Conservation (phyloP, 2,888 invertebrate species). For the Plagodis pulveraria region DNA sequence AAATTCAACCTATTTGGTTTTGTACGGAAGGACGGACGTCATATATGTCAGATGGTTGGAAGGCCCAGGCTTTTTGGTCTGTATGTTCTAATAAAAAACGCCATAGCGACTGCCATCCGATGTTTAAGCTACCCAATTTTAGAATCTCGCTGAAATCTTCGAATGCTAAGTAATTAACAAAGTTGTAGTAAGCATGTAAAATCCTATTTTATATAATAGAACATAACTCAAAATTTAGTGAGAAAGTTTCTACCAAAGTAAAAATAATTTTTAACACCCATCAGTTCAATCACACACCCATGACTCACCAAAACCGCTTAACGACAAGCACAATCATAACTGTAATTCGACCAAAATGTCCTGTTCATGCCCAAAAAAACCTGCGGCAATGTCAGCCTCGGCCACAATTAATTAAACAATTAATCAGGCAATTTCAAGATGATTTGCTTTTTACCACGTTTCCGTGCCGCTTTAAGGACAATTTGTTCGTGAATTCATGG, state of each 20-base stretch:
- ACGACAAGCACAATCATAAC: slow-evolving; percentile 25
- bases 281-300: neutral
- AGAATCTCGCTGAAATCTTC: too few relatives aligned
- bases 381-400: slow-evolving; percentile 50
- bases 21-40: too few relatives aligned
- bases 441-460: slow-evolving; percentile 73
- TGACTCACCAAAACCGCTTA: slow-evolving; percentile 13
- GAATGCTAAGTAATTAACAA: too few relatives aligned
- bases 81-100: too few relatives aligned
- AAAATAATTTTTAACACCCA: neutral
- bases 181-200: too few relatives aligned
- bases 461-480: slow-evolving; percentile 30
- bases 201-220: too few relatives aligned
- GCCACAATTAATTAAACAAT: slow-evolving; percentile 83
- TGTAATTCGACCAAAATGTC: slow-evolving; percentile 24
- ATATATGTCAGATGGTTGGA: too few relatives aligned
- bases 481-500: slow-evolving; percentile 30
- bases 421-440: slow-evolving; percentile 80
- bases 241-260: neutral
- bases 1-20: too few relatives aligned
- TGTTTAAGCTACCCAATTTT: too few relatives aligned
- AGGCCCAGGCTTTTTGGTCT: too few relatives aligned
- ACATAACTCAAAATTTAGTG: neutral
- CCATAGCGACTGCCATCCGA: too few relatives aligned
- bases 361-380: slow-evolving; percentile 22